These are phyloP conservation scores for Bombus ignitus DNA, from an alignment of 1,140 invertebrate genomes.

Conservation along the genomic window DNA sequence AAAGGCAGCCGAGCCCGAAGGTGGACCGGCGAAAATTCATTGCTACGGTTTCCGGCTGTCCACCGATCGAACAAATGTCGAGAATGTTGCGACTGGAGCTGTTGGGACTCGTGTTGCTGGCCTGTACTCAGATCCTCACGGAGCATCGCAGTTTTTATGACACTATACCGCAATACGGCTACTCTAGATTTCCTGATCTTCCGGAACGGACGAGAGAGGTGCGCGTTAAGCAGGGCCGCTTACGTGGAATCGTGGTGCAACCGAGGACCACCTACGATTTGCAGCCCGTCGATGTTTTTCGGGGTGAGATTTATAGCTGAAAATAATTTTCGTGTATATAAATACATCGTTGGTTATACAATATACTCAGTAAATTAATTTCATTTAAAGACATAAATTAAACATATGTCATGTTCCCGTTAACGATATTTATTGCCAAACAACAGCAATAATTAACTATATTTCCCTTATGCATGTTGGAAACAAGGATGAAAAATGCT, in stretches of 20 bases:
- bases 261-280: slow-evolving; percentile 71
- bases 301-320: slow-evolving; percentile 69
- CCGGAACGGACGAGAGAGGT: slow-evolving; percentile 75
- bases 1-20: not conserved
- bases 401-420: not conserved
- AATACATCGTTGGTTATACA: not conserved
- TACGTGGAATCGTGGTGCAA: slow-evolving; percentile 75
- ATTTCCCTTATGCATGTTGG: not conserved
- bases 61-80: slow-evolving; percentile 62
- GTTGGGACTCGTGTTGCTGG: slow-evolving; percentile 72
- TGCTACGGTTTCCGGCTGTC: slow-evolving; percentile 13
- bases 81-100: slow-evolving; percentile 77
- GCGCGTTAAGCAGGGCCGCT: slow-evolving; percentile 76
- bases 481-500: not conserved
- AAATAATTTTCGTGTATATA: not conserved
- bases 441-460: not conserved
- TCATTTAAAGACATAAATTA: too few species aligned
- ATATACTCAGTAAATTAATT: not conserved
- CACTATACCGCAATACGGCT: slow-evolving; percentile 67
- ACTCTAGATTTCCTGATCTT: slow-evolving; percentile 59
- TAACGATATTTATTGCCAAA: not conserved
- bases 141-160: slow-evolving; percentile 73
- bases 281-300: slow-evolving; percentile 78
- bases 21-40: slow-evolving; percentile 18
- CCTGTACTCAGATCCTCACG: slow-evolving; percentile 76